Evolutionary conservation across 2,888 invertebrate genomes (phyloP), one percentile per base, ranked within the genome.

Genomic region (Trachelus troglodyta): DNA sequence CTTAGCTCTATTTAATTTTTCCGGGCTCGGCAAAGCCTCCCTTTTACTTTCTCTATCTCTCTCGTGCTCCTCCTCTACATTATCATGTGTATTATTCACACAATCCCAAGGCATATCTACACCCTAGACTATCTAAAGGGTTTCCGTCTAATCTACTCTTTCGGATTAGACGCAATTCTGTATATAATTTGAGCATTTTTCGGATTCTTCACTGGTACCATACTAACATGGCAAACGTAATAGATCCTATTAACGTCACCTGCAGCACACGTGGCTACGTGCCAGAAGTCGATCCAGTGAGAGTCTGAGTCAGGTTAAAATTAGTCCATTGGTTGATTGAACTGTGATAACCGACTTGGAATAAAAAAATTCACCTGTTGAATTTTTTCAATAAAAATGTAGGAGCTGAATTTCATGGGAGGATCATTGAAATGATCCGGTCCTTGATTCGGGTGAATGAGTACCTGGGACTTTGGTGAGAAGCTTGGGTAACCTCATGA

Each of bases 241-340:
- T 34, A 71, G 30, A 15, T 71, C 71, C 71, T 31, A 71, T 56
- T 15, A 56, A 15, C 23, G 56, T 56, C 56, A 56, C 56, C 71
- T 34, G 71, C 71, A 71, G 9, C 71, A 71, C 71, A 71, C 34
- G 12, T 31, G 71, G 71, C 71, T 33, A 31, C 71, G 71, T 31
- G 71, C 71, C 71, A 71, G 71, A 71, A 71, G 31, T 71, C 31
- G 33, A 31, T 71, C 71, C 33, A 33, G 71, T 3, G 15, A 34
- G 71, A 34, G 31, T 33, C 31, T 12, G 71, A 71, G 71, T 71
- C 71, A 34, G 33, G 12, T 31, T 71, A 71, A 71, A 71, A 71
- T 71, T 71, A 71, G 71, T 33, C 33, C 33, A 71, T 31, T 71
- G 71, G 71, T 71, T 71, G 71, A 71, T 71, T 71, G 71, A 71